Evolutionary conservation across 2,797 vertebrate genomes (phyloP).

Genomic region (Spinibarbus caldwelli): DNA sequence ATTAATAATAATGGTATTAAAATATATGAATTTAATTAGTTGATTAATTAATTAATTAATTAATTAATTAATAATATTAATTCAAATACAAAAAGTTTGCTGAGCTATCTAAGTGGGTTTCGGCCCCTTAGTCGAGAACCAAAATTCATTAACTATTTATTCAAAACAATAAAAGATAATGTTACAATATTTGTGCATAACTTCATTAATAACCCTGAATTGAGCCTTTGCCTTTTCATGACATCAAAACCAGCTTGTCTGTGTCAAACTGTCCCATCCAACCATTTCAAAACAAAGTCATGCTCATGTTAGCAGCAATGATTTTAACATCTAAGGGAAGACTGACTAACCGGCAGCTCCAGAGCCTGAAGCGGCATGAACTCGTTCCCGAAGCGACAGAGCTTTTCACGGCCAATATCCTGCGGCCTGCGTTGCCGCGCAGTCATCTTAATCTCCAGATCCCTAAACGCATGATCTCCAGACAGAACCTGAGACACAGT

Average conservation of each 20-base stretch:
- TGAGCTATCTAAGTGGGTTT: not conserved
- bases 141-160: not conserved
- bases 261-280: not conserved
- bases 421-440: constrained; percentile 45
- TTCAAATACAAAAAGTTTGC: no score
- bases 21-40: no score
- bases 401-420: constrained; percentile 49
- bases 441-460: constrained; percentile 45
- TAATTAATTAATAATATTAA: no score
- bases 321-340: not conserved
- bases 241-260: not conserved
- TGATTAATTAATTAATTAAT: no score
- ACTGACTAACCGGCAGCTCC: constrained; percentile 57
- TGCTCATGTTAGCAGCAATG: not conserved
- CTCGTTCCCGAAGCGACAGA: constrained; percentile 59
- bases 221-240: not conserved
- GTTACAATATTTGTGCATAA: not conserved
- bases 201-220: not conserved
- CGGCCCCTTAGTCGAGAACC: not conserved
- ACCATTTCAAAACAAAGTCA: not conserved
- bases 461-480: constrained; percentile 53
- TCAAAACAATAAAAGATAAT: not conserved
- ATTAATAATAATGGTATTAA: not conserved
- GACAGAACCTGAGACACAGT: constrained; percentile 17
- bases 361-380: constrained; percentile 63